Evolutionary conservation across 2,888 invertebrate genomes (phyloP).

Genomic region (Drosophila mimica): DNA sequence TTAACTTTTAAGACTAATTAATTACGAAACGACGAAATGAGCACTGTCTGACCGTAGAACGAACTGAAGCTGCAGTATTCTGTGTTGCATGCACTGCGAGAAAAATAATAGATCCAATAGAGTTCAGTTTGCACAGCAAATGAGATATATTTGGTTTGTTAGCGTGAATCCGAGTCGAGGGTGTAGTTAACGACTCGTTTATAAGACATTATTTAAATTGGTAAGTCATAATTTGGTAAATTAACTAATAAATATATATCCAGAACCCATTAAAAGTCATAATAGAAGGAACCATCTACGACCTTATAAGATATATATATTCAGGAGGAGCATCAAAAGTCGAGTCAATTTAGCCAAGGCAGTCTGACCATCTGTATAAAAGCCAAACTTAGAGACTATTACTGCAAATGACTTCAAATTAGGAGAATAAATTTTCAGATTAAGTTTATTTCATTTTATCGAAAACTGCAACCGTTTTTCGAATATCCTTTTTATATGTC

Average conservation of each 20-base stretch:
- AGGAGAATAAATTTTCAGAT: neutral
- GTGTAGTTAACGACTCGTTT: no score
- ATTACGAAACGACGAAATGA: conserved; percentile 82
- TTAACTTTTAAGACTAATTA: conserved; percentile 81
- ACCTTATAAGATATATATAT: neutral
- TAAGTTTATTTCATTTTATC: neutral
- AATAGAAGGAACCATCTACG: neutral
- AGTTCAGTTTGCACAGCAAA: neutral
- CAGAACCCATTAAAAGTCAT: no score
- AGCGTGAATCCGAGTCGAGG: no score
- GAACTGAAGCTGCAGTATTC: conserved; percentile 1
- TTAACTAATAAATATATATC: neutral
- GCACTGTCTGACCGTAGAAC: conserved; percentile 60
- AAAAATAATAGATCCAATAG: neutral
- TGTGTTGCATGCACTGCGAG: conserved; percentile 7
- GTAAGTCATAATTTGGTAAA: neutral
- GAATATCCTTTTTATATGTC: no score
- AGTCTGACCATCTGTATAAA: no score
- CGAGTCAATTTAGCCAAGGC: no score
- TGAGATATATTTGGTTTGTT: neutral
- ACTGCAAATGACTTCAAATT: neutral
- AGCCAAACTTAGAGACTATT: no score
- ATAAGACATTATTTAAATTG: no score
- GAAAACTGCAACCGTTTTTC: no score
- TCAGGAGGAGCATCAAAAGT: neutral